Evolutionary conservation across 2,888 invertebrate genomes (phyloP).

Genomic region (Aporophyla nigra): DNA sequence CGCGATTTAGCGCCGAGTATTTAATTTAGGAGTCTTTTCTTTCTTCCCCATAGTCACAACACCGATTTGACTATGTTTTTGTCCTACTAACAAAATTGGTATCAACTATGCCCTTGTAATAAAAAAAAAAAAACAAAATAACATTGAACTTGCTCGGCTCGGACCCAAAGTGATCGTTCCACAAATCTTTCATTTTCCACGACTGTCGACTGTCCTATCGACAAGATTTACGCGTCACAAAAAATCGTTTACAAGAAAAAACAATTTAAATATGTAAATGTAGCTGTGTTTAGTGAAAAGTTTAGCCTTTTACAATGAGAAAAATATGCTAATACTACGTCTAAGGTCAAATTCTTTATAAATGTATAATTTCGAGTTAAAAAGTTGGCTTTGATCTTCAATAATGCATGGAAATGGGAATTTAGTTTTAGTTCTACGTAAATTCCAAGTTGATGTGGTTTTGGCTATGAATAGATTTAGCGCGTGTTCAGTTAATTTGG

Average conservation of each 20-base stretch:
- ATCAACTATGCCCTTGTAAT: slow-evolving; percentile 10
- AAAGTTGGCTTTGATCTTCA: slow-evolving; percentile 42
- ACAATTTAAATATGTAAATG: slow-evolving; percentile 65
- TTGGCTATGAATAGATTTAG: slow-evolving; percentile 21
- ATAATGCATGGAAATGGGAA: slow-evolving; percentile 33
- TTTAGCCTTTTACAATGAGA: slow-evolving; percentile 60
- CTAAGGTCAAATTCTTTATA: slow-evolving; percentile 55
- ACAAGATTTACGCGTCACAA: slow-evolving; percentile 62
- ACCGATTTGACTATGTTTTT: not conserved
- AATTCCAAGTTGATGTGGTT: slow-evolving; percentile 15
- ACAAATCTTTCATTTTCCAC: slow-evolving; percentile 60
- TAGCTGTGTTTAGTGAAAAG: slow-evolving; percentile 60
- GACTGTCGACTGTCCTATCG: slow-evolving; percentile 49
- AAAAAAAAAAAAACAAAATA: slow-evolving; percentile 1
- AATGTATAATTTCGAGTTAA: slow-evolving; percentile 51
- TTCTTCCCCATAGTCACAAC: not conserved
- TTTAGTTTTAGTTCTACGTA: slow-evolving; percentile 11
- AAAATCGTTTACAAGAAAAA: slow-evolving; percentile 62
- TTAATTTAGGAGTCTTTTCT: not conserved
- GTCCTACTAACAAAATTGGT: not conserved
- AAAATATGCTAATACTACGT: slow-evolving; percentile 58
- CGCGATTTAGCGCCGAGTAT: too few relatives aligned
- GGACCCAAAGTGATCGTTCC: slow-evolving; percentile 44
- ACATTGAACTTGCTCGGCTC: slow-evolving; percentile 5
- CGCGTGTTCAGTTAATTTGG: slow-evolving; percentile 26